Evolutionary conservation across 1,140 invertebrate genomes (phyloP), one percentile per base, ranked within the genome.

Genomic region (Scaptodrosophila lebanonensis): DNA sequence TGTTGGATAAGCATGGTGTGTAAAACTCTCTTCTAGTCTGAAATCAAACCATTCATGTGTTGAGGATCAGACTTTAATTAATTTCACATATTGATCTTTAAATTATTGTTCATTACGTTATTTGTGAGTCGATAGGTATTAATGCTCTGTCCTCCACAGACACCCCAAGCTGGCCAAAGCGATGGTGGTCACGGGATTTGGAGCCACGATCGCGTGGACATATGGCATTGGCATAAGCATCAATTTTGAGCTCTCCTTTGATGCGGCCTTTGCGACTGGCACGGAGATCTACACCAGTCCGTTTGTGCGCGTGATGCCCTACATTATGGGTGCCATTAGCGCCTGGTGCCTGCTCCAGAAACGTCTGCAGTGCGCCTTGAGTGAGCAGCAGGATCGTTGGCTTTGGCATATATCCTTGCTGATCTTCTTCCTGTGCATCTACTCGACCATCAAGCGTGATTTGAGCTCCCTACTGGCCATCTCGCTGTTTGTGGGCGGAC

Each of bases 251-350:
- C 20, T 87, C 8, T 86, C 84, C 0, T 87, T 87, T 8, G 86
- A 87, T 17, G 59, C 84, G 0, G 77, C 79, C 3, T 82, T 84
- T 61, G 69, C 76, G 32, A 84, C 86, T 0, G 85, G 85, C 44
- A 86, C 85, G 0, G 79, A 86, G 27, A 79, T 87, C 40, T 87
- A 87, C 18, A 87, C 85, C 0, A 83, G 83, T 8, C 85, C 86
- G 1, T 87, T 86, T 25, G 83, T 87, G 1, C 61, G 86, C 7
- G 56, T 87, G 2, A 47, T 87, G 5, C 86, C 86, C 0, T 87
- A 87, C 43, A 68, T 83, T 3, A 40, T 87, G 45, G 86, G 86
- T 6, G 67, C 73, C 13, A 67, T 50, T 5, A 70, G 71, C 2
- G 86, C 83, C 9, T 87, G 83, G 79, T 52, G 39, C 12, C 50